Percentiles rank a stretch among this genome's conserved stretches.
phyloP scores from a whole-genome alignment of 2,113 vertebrate genomes.

The Oostethus manadensis region DNA sequence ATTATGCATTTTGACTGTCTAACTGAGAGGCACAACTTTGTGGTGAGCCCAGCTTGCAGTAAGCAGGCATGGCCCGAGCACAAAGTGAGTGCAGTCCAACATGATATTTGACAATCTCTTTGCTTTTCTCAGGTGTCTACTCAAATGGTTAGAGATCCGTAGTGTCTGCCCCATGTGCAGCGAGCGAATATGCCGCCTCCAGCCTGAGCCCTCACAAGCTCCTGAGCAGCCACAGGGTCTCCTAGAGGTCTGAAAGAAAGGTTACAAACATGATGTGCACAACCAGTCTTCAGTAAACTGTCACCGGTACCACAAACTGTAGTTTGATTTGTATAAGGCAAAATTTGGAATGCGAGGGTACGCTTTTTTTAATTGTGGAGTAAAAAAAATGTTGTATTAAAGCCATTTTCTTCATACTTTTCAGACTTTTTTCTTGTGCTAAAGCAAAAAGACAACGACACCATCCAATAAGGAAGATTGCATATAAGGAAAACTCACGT shows the following conservation, averaged over 20 bases:
- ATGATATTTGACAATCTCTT: conserved; percentile 6
- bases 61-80: too few relatives aligned
- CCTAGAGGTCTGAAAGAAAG: conserved; percentile 60
- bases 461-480: too few relatives aligned
- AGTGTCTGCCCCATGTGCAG: conserved; percentile 79
- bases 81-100: neutral
- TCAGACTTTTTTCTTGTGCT: neutral
- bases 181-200: conserved; percentile 70
- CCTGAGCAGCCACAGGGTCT: conserved; percentile 47
- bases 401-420: neutral
- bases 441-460: too few relatives aligned
- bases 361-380: neutral
- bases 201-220: conserved; percentile 44
- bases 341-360: conserved; percentile 6
- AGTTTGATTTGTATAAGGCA: conserved; percentile 21
- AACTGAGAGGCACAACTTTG: too few relatives aligned
- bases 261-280: conserved; percentile 4
- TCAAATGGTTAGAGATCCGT: conserved; percentile 79
- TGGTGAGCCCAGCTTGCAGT: too few relatives aligned
- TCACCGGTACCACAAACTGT: conserved; percentile 10
- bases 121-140: conserved; percentile 66
- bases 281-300: conserved; percentile 4
- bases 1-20: too few relatives aligned
- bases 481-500: neutral
- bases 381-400: neutral